These are phyloP conservation scores for Misgurnus mizolepis DNA, from an alignment of 2,113 vertebrate genomes.

Conservation along the genomic window DNA sequence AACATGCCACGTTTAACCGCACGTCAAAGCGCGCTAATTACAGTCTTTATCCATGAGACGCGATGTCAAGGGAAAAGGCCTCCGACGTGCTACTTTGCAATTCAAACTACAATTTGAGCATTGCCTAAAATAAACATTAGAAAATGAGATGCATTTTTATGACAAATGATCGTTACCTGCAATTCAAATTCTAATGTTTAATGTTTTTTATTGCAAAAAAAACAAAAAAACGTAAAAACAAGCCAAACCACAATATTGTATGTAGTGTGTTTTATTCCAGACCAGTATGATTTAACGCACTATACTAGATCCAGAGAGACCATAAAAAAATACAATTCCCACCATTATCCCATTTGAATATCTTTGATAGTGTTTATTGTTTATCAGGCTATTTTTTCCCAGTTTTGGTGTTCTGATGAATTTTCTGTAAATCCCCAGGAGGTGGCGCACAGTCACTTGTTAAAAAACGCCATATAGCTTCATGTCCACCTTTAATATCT, in stretches of 20 bases:
- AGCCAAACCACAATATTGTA: no score
- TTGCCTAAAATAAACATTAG: neutral
- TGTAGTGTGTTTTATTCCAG: no score
- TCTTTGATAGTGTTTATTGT: no score
- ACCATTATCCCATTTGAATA: no score
- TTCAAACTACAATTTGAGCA: neutral
- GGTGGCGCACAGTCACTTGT: constrained; percentile 84
- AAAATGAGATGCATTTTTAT: neutral
- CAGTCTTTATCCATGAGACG: constrained; percentile 38
- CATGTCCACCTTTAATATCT: neutral
- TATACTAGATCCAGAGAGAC: no score
- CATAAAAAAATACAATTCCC: no score
- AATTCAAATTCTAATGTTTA: no score
- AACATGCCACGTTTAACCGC: constrained; percentile 70
- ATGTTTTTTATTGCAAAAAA: no score
- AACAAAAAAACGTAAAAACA: no score
- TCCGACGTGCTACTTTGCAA: neutral
- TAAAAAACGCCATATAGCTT: constrained; percentile 17
- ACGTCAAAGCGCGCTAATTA: constrained; percentile 46
- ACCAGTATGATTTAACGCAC: no score
- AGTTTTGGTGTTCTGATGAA: neutral
- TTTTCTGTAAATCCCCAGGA: constrained; percentile 71
- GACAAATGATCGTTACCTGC: neutral
- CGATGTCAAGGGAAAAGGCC: constrained; percentile 11
- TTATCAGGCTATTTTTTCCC: no score